Evolutionary conservation across 1,140 invertebrate species (phyloP), one percentile per base, ranked within the genome.

Genomic region (Drosophila mauritiana): DNA sequence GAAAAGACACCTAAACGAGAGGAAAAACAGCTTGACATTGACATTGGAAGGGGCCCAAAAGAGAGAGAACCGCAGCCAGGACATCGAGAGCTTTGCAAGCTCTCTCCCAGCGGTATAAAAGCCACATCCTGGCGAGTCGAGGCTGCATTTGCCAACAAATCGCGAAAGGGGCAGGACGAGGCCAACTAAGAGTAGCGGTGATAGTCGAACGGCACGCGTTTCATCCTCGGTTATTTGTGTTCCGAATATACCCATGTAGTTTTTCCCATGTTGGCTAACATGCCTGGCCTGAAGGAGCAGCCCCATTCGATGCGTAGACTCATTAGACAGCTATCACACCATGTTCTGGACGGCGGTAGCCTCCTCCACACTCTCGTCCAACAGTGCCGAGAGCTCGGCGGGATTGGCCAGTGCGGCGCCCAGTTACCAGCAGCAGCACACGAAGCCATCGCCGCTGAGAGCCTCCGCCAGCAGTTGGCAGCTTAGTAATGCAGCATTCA

Each of bases 271-370:
- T 34, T 25, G 64, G 42, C 27, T 46, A 70, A 49, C 37, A 69
- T 70, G 67, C 52, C 43, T 27, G 25, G 36, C 13, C 13, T 11
- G 17, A 31, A 42, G 48, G 48, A 51, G 40, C n/a, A 36, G 25
- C 10, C 12, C 3, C 37, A 17, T 52, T 12, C 25, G 20, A 20
- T 61, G 54, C 22, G 6, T 37, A 17, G 20, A 40, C 43, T 7
- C 34, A 10, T 37, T 13, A 27, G 10, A 1, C 27, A 7, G 10
- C n/a, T 7, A 3, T 7, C 10, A 27, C 22, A 81, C 8, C 46
- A 81, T 81, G 79, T 82, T 81, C 43, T 81, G 78, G 79, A 67
- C 79, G 36, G 79, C 79, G 46, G 73, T 81, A 36, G 78, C 79
- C 52, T 77, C 79, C 31, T 77, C 78, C 15, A 63, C 78, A n/a